A percentile compares a stretch with the other conserved stretches of the same genome.
Conservation (phyloP, 2,797 vertebrate species). For the Fundulus diaphanus region DNA sequence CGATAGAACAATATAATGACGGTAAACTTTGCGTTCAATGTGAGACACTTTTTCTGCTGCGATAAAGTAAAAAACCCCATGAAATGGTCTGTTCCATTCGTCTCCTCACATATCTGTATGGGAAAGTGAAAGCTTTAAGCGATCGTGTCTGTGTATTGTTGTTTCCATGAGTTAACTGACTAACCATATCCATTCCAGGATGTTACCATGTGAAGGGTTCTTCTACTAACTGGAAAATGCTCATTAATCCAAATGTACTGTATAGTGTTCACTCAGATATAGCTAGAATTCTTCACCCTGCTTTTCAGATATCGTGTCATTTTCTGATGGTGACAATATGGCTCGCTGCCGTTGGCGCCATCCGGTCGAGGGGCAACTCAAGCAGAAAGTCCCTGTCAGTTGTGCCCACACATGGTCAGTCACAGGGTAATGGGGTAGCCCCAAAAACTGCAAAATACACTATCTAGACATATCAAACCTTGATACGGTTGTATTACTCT, state of each 20-base stretch:
- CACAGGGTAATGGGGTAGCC: no score
- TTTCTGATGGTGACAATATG: no score
- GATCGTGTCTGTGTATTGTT: constrained; percentile 18
- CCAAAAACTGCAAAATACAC: no score
- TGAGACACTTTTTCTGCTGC: constrained; percentile 22
- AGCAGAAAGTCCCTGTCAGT: neutral
- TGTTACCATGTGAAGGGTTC: constrained; percentile 18
- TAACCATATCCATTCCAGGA: constrained; percentile 20
- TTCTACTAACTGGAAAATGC: constrained; percentile 29
- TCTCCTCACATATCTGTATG: constrained; percentile 22
- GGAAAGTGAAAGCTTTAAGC: constrained; percentile 26
- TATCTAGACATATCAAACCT: neutral
- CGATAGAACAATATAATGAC: constrained; percentile 41
- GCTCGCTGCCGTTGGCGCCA: neutral
- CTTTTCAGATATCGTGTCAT: neutral
- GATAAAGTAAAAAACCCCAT: constrained; percentile 15
- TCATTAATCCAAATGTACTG: constrained; percentile 19
- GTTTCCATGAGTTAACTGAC: constrained; percentile 16
- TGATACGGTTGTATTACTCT: neutral
- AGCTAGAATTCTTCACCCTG: constrained; percentile 8
- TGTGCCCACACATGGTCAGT: neutral
- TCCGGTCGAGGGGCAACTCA: neutral
- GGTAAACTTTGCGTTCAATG: constrained; percentile 34
- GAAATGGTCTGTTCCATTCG: constrained; percentile 27
- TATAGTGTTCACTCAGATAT: constrained; percentile 27